Conservation (phyloP, 92 coral and sea anemone species). For the Bergia puertoricense region DNA sequence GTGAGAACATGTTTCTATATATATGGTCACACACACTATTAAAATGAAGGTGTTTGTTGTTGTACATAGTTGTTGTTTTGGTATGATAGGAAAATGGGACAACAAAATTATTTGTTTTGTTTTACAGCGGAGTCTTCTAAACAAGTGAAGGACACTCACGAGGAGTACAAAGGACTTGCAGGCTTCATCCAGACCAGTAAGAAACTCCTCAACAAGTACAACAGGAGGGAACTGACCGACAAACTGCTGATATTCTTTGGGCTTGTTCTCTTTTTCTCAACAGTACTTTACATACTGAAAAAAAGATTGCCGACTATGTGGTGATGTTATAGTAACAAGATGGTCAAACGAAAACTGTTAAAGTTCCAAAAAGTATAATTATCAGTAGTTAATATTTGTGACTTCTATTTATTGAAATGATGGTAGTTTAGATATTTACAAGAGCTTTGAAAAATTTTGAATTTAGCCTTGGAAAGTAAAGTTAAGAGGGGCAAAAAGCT, state of each 20-base stretch:
- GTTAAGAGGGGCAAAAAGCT: too few relatives aligned
- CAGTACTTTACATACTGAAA: constrained; percentile 89
- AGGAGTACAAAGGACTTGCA: constrained; percentile 86
- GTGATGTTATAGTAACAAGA: neutral
- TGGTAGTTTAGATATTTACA: neutral
- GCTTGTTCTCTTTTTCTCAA: constrained; percentile 81
- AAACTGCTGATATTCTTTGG: constrained; percentile 91
- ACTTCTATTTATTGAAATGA: too few relatives aligned
- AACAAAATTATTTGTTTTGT: neutral
- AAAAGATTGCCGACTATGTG: constrained; percentile 72
- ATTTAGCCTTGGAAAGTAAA: too few relatives aligned
- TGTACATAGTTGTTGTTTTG: too few relatives aligned
- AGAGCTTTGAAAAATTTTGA: too few relatives aligned
- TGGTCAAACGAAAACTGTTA: neutral
- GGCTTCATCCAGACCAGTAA: constrained; percentile 92
- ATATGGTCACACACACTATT: too few relatives aligned
- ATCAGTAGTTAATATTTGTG: neutral
- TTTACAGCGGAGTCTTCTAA: constrained; percentile 83
- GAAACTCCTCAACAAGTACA: constrained; percentile 89
- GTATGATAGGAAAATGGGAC: too few relatives aligned
- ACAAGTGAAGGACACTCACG: constrained; percentile 86
- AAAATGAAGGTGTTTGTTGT: neutral
- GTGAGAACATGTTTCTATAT: too few relatives aligned
- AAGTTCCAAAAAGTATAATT: neutral
- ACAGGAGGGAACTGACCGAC: constrained; percentile 90